Conservation (phyloP, 2,113 vertebrate genomes). For the Fregetta grallaria region DNA sequence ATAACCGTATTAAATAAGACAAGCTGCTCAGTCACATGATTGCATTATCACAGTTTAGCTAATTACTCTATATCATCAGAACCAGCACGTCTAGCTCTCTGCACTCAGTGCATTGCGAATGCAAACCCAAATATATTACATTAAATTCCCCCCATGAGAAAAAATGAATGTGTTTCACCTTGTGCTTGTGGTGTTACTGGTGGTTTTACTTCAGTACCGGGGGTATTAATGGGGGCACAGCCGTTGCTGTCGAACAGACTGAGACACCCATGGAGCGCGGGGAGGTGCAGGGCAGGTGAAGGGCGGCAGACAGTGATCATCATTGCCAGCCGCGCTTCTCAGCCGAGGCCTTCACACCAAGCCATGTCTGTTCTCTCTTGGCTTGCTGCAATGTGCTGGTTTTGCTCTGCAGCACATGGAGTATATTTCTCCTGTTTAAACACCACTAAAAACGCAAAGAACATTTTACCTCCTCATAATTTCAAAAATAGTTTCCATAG, state of each 20-base stretch:
- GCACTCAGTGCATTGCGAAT: background rate
- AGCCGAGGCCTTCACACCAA: background rate
- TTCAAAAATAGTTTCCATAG: background rate
- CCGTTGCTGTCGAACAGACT: fast-evolving
- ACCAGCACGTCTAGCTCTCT: background rate
- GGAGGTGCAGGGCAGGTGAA: background rate
- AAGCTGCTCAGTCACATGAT: background rate
- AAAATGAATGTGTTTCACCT: background rate
- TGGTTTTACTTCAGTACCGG: background rate
- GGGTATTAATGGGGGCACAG: background rate
- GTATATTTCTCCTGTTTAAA: background rate
- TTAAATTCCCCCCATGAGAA: background rate
- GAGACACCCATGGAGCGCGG: fast-evolving
- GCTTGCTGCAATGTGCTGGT: background rate
- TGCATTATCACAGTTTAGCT: background rate
- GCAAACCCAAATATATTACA: background rate
- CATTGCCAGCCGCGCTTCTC: background rate
- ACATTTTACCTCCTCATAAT: background rate
- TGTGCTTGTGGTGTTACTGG: background rate
- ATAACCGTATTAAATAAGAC: background rate
- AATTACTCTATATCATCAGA: background rate
- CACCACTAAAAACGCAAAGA: background rate
- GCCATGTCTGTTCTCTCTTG: background rate
- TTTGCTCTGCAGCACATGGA: background rate
- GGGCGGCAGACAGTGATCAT: fast-evolving